These are phyloP conservation scores for Amiota minor DNA, from an alignment of 2,888 invertebrate genomes.

Conservation along the genomic window DNA sequence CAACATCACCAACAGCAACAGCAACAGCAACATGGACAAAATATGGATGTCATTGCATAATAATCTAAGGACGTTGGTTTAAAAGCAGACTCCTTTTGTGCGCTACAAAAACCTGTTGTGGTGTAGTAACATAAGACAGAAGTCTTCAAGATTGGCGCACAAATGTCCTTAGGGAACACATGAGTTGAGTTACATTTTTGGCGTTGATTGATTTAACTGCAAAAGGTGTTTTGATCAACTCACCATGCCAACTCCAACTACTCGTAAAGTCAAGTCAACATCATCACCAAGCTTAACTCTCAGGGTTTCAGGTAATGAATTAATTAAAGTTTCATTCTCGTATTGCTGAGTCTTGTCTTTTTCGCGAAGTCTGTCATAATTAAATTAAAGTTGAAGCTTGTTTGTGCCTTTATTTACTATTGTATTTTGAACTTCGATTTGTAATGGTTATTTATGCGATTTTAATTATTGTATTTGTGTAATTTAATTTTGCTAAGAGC, in stretches of 20 bases:
- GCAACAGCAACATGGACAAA: constrained; percentile 50
- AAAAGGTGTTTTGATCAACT: constrained; percentile 38
- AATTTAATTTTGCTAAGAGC: constrained; percentile 47
- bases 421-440: neutral
- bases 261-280: constrained; percentile 12
- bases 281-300: neutral
- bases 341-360: too few species aligned
- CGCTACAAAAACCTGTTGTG: constrained; percentile 50
- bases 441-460: constrained; percentile 58
- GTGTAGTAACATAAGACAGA: constrained; percentile 6
- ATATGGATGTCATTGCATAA: constrained; percentile 41
- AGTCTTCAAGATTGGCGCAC: constrained; percentile 9
- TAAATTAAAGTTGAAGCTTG: constrained; percentile 58
- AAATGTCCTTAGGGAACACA: constrained; percentile 56
- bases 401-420: constrained; percentile 5
- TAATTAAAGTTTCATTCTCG: constrained; percentile 49
- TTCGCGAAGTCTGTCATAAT: constrained; percentile 47
- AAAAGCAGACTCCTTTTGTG: neutral
- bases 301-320: constrained; percentile 56
- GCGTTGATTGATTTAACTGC: constrained; percentile 65
- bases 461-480: constrained; percentile 64
- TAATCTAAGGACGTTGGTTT: constrained; percentile 54
- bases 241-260: constrained; percentile 10
- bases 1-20: neutral
- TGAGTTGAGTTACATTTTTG: constrained; percentile 47